These are phyloP conservation scores for Leptopilina syphax DNA, from an alignment of 2,888 invertebrate species.

Conservation along the genomic window DNA sequence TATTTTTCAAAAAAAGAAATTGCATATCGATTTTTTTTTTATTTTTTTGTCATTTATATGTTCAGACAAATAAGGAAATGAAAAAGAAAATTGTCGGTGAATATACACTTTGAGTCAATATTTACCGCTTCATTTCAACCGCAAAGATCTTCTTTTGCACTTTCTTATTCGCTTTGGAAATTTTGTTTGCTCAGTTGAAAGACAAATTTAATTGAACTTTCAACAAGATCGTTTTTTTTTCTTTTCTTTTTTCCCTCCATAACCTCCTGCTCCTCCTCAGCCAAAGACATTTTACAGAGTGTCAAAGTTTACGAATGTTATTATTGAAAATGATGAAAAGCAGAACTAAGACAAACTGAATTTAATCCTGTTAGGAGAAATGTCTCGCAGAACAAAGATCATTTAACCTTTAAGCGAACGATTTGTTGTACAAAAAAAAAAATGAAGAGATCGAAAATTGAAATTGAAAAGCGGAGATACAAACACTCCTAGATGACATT, in stretches of 20 bases:
- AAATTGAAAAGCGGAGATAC: not conserved
- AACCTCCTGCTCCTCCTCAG: not conserved
- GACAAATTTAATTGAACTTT: not conserved
- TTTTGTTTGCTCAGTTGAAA: slow-evolving; percentile 1
- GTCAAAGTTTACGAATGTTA: not conserved
- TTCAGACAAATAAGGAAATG: not conserved
- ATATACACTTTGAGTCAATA: not conserved
- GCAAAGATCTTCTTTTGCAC: slow-evolving; percentile 3
- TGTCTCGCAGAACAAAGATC: not conserved
- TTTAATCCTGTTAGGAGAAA: not conserved
- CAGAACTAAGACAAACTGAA: slow-evolving; percentile 1
- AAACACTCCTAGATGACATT: not conserved
- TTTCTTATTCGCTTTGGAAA: not conserved
- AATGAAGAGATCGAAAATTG: not conserved
- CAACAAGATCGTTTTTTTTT: not conserved
- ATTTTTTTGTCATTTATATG: not conserved
- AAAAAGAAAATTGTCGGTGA: not conserved
- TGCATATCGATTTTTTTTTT: not conserved
- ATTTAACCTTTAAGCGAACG: not conserved
- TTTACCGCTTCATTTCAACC: not conserved
- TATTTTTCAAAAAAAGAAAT: too few species aligned
- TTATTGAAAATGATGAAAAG: not conserved
- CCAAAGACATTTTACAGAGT: not conserved
- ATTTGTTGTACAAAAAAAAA: not conserved
- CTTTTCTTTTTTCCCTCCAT: not conserved